Evolutionary conservation across 2,888 invertebrate genomes (phyloP).

Genomic region (Drosophila mimica): DNA sequence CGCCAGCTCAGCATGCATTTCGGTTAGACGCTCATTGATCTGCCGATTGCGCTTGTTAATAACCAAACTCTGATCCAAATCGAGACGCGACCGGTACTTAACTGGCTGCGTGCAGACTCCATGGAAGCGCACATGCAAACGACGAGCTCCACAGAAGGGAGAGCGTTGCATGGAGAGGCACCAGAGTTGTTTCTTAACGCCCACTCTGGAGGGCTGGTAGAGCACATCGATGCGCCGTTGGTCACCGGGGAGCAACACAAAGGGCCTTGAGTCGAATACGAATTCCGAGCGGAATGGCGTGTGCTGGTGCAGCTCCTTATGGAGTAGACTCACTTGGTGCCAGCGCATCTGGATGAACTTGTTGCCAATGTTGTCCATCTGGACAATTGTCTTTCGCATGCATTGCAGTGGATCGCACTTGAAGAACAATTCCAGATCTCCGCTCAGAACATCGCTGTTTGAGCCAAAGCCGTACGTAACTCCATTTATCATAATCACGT

Average conservation of each 20-base stretch:
- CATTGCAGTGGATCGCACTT: slow-evolving; percentile 68
- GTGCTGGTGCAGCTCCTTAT: slow-evolving; percentile 18
- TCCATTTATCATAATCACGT: slow-evolving; percentile 71
- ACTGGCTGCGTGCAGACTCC: slow-evolving; percentile 64
- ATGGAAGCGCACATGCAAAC: slow-evolving; percentile 53
- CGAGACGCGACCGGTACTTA: slow-evolving; percentile 48
- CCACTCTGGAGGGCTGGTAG: slow-evolving; percentile 69
- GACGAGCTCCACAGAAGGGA: slow-evolving; percentile 59
- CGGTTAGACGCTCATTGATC: slow-evolving; percentile 23
- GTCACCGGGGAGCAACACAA: slow-evolving; percentile 58
- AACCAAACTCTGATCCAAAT: slow-evolving; percentile 36
- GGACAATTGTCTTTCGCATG: slow-evolving; percentile 59
- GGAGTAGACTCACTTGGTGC: slow-evolving; percentile 14
- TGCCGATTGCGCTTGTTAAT: slow-evolving; percentile 46
- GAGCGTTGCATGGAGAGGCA: slow-evolving; percentile 50
- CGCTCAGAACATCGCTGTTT: slow-evolving; percentile 24
- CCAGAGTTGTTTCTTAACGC: slow-evolving; percentile 69
- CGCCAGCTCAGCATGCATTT: slow-evolving; percentile 46
- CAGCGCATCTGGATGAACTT: slow-evolving; percentile 56
- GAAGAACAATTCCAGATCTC: slow-evolving; percentile 50
- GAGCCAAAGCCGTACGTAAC: slow-evolving; percentile 22
- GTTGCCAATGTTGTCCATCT: slow-evolving; percentile 67
- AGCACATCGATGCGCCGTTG: slow-evolving; percentile 56
- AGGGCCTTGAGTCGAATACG: slow-evolving; percentile 63
- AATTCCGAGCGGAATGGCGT: slow-evolving; percentile 57